Base-by-base conservation (phyloP, 1,140 invertebrate genomes). In the Carcinoscorpius rotundicauda region DNA sequence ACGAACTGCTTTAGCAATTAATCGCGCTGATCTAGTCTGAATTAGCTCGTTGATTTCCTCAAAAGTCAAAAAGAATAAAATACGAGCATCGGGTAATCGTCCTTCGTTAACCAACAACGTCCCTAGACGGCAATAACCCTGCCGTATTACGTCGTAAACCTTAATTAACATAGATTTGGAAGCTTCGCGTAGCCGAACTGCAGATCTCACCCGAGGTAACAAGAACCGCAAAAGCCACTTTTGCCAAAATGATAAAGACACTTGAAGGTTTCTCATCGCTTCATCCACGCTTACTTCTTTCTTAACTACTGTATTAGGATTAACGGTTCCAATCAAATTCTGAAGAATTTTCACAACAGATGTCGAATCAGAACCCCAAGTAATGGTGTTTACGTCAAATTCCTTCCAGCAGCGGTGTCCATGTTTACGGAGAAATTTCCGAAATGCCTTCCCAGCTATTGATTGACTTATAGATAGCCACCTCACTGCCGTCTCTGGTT, bases 11-110 rank as follows among this genome's bases (percentile, higher is more conserved):
- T 87, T 89, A 61, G 77, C 78, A 8, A 89, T 75, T 48, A 87
- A 72, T 5, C 72, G 74, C 5, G 83, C 80, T 72, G 82, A 81
- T 55, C 80, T 74, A 4, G 75, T 79, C 4, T 75, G 58, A 3
- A 89, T 75, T 0, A 89, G 76, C 57, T 77, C 70, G 9, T 76
- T 75, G 8, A 91, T 79, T 76, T 92, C 89, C 53, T 79, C 68
- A 52, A 83, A 76, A 4, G 84, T 85, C 59, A 92, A 78, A 74
- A 82, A 87, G 73, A 83, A 89, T 51, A 91, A 75, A 0, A 91
- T 75, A 50, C 86, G 80, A 10, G 73, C 71, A 61, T 84, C 79
- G 0, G 87, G 87, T 10, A 93, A 68, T n/a, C 80, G 76, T 68
- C 84, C 85, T 67, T 85, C 79, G 5, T 73, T 68, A 0, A 82